Base-by-base conservation (phyloP, 2,888 invertebrate species). In the Colostygia pectinataria region DNA sequence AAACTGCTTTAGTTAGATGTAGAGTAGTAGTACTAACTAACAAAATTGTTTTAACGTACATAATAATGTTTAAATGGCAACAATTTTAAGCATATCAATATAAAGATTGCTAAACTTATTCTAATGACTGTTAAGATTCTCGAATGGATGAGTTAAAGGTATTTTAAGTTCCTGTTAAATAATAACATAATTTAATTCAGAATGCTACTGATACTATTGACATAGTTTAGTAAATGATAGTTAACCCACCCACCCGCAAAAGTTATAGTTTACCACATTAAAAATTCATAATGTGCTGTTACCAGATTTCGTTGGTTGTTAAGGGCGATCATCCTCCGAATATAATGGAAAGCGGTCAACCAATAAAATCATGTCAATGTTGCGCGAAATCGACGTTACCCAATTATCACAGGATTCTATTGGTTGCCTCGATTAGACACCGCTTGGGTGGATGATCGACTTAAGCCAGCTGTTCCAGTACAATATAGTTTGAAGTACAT, bases 141-240 rank as follows among this genome's bases (percentile, higher is more conserved):
- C 23, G 28, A 50, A 39, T 34, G n/a, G n/a, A 39, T 24, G 15
- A 42, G 29, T 29, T 32, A 32, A 32, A 46, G 29, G 47, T 55
- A 52, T 57, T 51, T 36, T 55, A 52, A 47, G 55, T 57, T 57
- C 46, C 40, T 54, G 48, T 52, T 49, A 28, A 43, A 33, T 29
- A 9, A 23, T 38, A 44, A 37, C 10, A 23, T 31, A 43, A 46
- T 27, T 37, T 41, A 41, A 15, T 18, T 36, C 20, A 24, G 24
- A 44, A 14, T 27, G 27, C 36, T 47, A 31, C 33, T 42, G 39
- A 49, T 24, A 36, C 20, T 33, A 36, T 24, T 46, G 41, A 52
- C 41, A 46, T 24, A 48, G 51, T 47, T 48, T 24, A 48, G 51
- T 47, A 45, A 41, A 42, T 48, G 15, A 45, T 39, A 40, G 45